A percentile compares a stretch with the other conserved stretches of the same genome.
phyloP scores from a whole-genome alignment of 2,797 vertebrate genomes.

The Crotalus adamanteus region DNA sequence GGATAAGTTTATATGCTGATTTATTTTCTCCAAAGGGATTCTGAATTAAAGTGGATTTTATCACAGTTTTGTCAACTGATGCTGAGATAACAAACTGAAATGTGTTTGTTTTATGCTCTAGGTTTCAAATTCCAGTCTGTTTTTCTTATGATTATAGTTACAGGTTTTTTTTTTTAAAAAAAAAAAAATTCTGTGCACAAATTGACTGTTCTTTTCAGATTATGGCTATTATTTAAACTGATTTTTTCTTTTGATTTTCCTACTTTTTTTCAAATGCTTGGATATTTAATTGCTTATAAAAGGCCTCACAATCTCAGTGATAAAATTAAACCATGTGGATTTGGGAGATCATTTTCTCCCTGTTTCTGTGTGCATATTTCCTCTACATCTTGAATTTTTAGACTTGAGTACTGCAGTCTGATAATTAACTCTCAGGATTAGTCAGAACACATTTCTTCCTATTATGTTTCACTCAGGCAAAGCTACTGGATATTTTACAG shows the following conservation, averaged over 20 bases:
- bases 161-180: slow-evolving; percentile 3
- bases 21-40: background rate
- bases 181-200: slow-evolving; percentile 21
- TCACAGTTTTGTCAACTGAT: slow-evolving; percentile 30
- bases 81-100: slow-evolving; percentile 34
- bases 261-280: background rate
- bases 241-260: background rate
- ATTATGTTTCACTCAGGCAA: slow-evolving; percentile 59
- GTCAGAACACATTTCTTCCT: slow-evolving; percentile 48
- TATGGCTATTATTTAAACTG: background rate
- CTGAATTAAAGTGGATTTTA: slow-evolving; percentile 29
- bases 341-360: background rate
- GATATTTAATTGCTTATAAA: background rate
- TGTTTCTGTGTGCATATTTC: background rate
- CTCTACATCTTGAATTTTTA: slow-evolving; percentile 8
- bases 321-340: slow-evolving; percentile 6
- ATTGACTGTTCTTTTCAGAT: background rate
- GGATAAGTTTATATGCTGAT: background rate
- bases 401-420: slow-evolving; percentile 21
- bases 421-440: slow-evolving; percentile 63
- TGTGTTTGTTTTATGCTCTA: background rate
- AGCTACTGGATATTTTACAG: slow-evolving; percentile 29
- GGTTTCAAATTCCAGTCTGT: background rate
- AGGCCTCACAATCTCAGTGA: rapidly evolving
- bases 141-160: background rate